These are phyloP conservation scores for Dynastes maya DNA, from an alignment of 2,888 invertebrate species.

Conservation along the genomic window DNA sequence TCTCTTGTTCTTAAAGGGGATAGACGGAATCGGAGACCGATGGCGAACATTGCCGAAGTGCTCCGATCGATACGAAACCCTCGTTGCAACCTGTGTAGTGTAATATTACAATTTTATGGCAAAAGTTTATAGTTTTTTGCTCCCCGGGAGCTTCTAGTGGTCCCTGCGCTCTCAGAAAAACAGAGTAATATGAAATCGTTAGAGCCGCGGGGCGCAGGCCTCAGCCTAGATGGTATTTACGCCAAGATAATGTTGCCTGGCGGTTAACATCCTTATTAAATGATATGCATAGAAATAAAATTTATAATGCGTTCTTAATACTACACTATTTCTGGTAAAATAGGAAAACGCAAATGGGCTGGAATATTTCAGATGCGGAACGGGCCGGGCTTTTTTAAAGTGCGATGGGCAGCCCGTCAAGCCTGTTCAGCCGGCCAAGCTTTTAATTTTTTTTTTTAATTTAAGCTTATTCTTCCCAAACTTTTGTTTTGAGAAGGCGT, in stretches of 20 bases:
- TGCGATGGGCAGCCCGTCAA: too few relatives aligned
- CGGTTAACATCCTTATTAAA: conserved; percentile 21
- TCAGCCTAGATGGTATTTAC: conserved; percentile 5
- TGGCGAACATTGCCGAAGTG: conserved; percentile 54
- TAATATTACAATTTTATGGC: conserved; percentile 66
- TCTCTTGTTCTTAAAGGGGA: not conserved
- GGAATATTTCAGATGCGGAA: too few relatives aligned
- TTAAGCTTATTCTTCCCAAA: too few relatives aligned
- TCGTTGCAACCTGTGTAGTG: conserved; percentile 54
- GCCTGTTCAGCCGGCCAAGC: too few relatives aligned
- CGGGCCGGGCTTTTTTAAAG: too few relatives aligned
- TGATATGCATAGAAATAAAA: not conserved
- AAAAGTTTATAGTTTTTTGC: conserved; percentile 65
- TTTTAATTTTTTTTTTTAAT: too few relatives aligned
- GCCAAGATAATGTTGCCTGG: conserved; percentile 2
- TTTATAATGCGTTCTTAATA: not conserved
- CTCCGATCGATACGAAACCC: conserved; percentile 58
- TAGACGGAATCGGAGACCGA: not conserved
- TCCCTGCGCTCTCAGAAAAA: conserved; percentile 51
- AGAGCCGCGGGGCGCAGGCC: conserved; percentile 49
- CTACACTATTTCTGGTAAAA: not conserved
- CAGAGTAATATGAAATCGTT: conserved; percentile 62
- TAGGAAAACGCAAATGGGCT: not conserved
- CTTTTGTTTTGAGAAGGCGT: too few relatives aligned
- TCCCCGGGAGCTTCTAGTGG: conserved; percentile 52